These are phyloP conservation scores for Echinometra lucunter DNA, from an alignment of 53 echinoderm and acorn worm genomes.

Conservation along the genomic window DNA sequence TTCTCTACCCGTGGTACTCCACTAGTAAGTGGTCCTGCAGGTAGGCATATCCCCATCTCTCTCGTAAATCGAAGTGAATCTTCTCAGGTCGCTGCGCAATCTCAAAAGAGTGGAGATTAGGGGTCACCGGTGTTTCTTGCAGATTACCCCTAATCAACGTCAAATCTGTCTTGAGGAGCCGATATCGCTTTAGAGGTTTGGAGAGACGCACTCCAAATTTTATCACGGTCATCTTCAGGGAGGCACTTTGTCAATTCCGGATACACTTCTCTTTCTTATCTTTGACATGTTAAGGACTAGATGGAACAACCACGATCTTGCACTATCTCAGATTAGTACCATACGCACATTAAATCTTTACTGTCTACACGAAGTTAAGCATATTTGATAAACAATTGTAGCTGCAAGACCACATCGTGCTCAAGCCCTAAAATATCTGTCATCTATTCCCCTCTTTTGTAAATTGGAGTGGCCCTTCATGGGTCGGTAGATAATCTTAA, in stretches of 20 bases:
- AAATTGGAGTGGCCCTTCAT: neutral
- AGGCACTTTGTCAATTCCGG: conserved; percentile 17
- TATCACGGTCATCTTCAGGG: conserved; percentile 10
- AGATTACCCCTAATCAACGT: conserved; percentile 39
- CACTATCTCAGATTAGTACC: neutral
- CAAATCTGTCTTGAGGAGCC: neutral
- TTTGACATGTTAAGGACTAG: neutral
- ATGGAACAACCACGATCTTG: neutral
- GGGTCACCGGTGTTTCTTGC: neutral
- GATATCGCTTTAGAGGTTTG: neutral
- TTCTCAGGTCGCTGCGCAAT: conserved; percentile 14
- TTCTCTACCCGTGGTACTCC: too few relatives aligned
- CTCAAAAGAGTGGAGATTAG: neutral
- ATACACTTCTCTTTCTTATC: neutral
- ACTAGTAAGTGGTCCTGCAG: neutral
- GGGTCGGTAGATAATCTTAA: neutral
- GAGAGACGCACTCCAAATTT: neutral
- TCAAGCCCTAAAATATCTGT: neutral
- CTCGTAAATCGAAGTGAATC: conserved; percentile 23
- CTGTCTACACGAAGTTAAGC: neutral
- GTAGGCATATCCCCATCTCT: neutral
- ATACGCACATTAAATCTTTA: neutral
- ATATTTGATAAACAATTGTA: neutral
- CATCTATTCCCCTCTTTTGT: neutral
- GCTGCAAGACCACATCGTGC: neutral